A percentile compares a stretch with the other conserved stretches of the same genome.
phyloP scores from a whole-genome alignment of 2,113 vertebrate species.

The Cyprinodon variegatus region DNA sequence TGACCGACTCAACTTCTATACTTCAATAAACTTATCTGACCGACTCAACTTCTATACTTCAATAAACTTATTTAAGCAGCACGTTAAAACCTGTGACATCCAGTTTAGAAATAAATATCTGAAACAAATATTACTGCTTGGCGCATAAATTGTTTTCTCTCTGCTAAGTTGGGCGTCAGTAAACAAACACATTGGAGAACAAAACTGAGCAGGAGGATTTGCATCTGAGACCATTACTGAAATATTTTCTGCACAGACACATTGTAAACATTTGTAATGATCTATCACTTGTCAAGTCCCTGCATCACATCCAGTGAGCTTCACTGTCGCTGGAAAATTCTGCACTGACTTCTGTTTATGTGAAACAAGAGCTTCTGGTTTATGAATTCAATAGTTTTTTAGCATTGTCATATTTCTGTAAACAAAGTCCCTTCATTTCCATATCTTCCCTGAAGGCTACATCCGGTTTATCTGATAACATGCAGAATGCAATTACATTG shows the following conservation, averaged over 20 bases:
- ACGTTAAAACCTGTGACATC: not conserved
- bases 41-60: not conserved
- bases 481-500: not conserved
- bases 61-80: not conserved
- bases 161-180: not conserved
- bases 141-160: not conserved
- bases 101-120: not conserved
- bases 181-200: not conserved
- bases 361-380: not conserved
- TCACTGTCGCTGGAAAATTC: not conserved
- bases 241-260: not conserved
- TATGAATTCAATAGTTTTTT: not conserved
- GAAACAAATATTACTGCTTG: not conserved
- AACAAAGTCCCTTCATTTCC: not conserved
- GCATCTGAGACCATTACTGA: not conserved
- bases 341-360: not conserved
- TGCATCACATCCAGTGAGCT: not conserved
- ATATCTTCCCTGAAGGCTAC: not conserved
- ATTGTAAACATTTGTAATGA: slow-evolving; percentile 6
- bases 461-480: not conserved
- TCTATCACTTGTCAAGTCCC: not conserved
- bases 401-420: not conserved
- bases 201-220: not conserved
- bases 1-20: not conserved
- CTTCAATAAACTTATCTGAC: not conserved